phyloP scores from a whole-genome alignment of 2,797 vertebrate species.

The Thunnus albacares region DNA sequence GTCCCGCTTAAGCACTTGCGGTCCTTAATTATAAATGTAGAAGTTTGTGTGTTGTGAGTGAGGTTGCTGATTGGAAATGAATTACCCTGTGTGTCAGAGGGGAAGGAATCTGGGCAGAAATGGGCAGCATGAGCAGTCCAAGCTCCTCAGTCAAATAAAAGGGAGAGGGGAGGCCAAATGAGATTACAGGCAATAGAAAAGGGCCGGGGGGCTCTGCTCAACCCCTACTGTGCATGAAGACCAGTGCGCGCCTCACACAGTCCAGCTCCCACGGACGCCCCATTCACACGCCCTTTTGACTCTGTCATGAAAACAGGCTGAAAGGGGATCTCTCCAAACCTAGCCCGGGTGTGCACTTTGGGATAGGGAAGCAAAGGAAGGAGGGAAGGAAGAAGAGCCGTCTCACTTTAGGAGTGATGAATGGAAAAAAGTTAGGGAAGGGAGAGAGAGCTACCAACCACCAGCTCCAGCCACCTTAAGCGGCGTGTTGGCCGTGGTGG shows the following conservation, averaged over 20 bases:
- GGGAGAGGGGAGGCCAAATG: constrained; percentile 90
- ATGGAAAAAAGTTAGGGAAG: constrained; percentile 47
- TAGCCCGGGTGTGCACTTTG: constrained; percentile 83
- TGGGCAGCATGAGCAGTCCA: constrained; percentile 83
- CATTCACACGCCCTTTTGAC: constrained; percentile 99
- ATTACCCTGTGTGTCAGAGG: constrained; percentile 82
- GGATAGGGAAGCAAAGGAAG: constrained; percentile 80
- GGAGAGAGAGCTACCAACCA: constrained; percentile 27
- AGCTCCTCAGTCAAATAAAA: constrained; percentile 85
- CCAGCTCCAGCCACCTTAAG: constrained; percentile 54
- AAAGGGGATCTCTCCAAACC: constrained; percentile 93
- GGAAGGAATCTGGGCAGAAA: constrained; percentile 79
- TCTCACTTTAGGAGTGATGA: constrained; percentile 55
- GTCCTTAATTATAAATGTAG: constrained; percentile 63
- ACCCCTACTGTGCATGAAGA: constrained; percentile 97
- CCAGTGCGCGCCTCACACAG: constrained; percentile 88
- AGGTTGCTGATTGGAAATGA: constrained; percentile 79
- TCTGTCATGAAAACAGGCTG: constrained; percentile 91
- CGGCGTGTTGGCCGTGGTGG: constrained; percentile 40
- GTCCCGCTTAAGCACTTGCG: constrained; percentile 49
- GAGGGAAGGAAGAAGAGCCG: constrained; percentile 28
- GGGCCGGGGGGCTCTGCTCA: constrained; percentile 91
- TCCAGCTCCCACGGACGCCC: constrained; percentile 90
- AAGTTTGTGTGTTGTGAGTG: constrained; percentile 60
- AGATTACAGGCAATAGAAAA: constrained; percentile 93